phyloP scores from a whole-genome alignment of 1,140 invertebrate genomes.

The Drosophila pallidifrons region DNA sequence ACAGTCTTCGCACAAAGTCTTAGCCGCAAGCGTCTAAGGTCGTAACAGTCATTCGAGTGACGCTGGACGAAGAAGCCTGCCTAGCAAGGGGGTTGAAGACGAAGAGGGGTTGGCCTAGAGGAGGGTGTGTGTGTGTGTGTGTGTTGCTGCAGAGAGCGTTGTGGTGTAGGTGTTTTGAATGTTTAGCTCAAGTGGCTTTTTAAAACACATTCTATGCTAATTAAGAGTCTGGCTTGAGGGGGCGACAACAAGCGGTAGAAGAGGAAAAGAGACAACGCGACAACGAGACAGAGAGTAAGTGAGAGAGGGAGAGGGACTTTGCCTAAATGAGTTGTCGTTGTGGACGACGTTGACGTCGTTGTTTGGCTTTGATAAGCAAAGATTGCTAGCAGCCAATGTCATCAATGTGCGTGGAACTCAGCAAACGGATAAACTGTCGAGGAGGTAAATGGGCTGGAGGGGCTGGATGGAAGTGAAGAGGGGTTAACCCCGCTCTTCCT shows the following conservation, averaged over 20 bases:
- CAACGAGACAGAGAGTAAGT: background rate
- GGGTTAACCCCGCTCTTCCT: background rate
- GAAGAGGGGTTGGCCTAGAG: background rate
- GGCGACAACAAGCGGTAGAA: background rate
- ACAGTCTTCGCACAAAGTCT: conserved; percentile 42
- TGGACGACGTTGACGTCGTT: conserved; percentile 47
- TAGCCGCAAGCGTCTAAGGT: conserved; percentile 74
- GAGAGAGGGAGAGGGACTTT: background rate
- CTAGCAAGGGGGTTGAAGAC: background rate
- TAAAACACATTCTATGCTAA: conserved; percentile 83
- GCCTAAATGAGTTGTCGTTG: conserved; percentile 76
- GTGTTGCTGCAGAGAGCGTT: too few species aligned
- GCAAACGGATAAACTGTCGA: conserved; percentile 10
- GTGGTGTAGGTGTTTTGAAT: conserved; percentile 76
- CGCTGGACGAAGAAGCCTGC: background rate
- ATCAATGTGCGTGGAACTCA: conserved; percentile 57
- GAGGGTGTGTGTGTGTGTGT: conserved; percentile 14
- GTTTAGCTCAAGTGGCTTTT: conserved; percentile 82
- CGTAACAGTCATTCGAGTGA: conserved; percentile 45
- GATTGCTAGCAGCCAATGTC: conserved; percentile 74
- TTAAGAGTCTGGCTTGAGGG: conserved; percentile 63
- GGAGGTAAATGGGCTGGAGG: background rate
- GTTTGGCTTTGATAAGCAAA: conserved; percentile 76
- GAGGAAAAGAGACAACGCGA: background rate
- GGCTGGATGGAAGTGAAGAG: background rate